Conservation (phyloP, 1,140 invertebrate species). For the Pinna nobilis region DNA sequence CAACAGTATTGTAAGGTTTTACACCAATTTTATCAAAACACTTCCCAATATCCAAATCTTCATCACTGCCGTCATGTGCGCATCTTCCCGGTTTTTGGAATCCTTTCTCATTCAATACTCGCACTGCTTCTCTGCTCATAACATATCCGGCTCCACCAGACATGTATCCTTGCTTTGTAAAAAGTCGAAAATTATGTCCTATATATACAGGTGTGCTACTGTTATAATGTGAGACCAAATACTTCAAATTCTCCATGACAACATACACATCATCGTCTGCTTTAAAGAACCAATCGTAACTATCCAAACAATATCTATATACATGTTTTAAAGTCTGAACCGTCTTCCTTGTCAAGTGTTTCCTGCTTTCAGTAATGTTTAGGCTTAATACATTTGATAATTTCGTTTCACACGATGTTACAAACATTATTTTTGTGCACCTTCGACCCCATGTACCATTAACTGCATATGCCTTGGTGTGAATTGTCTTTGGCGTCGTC, state of each 20-base stretch:
- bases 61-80: conserved; percentile 83
- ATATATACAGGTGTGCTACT: conserved; percentile 54
- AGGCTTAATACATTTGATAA: conserved; percentile 55
- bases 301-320: conserved; percentile 77
- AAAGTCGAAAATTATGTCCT: conserved; percentile 65
- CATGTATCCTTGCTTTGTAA: conserved; percentile 55
- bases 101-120: conserved; percentile 64
- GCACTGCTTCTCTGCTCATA: conserved; percentile 78
- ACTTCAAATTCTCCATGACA: conserved; percentile 72
- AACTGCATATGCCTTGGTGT: conserved; percentile 91
- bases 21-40: conserved; percentile 92
- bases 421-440: conserved; percentile 90
- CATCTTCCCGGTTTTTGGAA: conserved; percentile 77
- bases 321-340: conserved; percentile 77
- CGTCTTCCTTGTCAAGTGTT: conserved; percentile 49
- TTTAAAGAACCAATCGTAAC: conserved; percentile 92
- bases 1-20: conserved; percentile 88
- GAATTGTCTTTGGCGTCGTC: conserved; percentile 91
- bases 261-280: conserved; percentile 95
- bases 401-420: conserved; percentile 45
- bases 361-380: conserved; percentile 38
- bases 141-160: conserved; percentile 83
- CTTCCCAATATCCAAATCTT: conserved; percentile 95
- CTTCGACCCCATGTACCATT: conserved; percentile 95
- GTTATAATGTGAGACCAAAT: conserved; percentile 58